phyloP scores from a whole-genome alignment of 2,797 vertebrate genomes.

The Falco biarmicus region DNA sequence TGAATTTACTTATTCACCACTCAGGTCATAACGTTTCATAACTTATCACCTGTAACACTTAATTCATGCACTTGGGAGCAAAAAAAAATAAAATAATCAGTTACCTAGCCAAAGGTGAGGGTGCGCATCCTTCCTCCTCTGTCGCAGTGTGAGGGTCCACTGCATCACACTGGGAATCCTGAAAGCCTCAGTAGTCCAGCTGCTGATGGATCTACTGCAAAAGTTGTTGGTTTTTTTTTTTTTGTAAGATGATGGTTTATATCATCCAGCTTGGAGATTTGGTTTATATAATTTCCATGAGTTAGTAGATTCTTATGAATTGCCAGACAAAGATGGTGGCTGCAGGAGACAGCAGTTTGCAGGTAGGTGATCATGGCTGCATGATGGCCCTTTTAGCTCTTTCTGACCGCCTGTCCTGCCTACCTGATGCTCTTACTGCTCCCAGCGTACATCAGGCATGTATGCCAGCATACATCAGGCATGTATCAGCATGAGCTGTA shows the following conservation, averaged over 20 bases:
- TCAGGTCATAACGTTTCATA: not conserved
- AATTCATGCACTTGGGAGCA: not conserved
- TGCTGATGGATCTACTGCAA: not conserved
- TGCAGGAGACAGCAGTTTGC: not conserved
- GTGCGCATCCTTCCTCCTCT: not conserved
- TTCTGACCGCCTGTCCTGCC: not conserved
- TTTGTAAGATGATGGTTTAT: not conserved
- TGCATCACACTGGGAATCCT: not conserved
- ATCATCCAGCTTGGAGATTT: not conserved
- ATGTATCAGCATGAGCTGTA: not conserved
- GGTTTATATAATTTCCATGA: not conserved
- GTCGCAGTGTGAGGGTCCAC: rapidly evolving
- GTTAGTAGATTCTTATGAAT: not conserved
- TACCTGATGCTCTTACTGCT: not conserved
- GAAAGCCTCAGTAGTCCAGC: not conserved
- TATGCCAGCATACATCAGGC: no score
- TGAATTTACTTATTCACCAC: not conserved
- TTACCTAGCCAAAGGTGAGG: not conserved
- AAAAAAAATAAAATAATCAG: not conserved
- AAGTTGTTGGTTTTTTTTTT: not conserved
- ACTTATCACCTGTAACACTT: not conserved
- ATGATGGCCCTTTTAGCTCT: not conserved
- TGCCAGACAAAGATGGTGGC: not conserved
- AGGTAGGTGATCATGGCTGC: not conserved
- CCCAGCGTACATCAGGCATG: not conserved